Evolutionary conservation across 2,113 vertebrate species (phyloP), one percentile per base, ranked within the genome.

Genomic region (Thryonomys swinderianus): DNA sequence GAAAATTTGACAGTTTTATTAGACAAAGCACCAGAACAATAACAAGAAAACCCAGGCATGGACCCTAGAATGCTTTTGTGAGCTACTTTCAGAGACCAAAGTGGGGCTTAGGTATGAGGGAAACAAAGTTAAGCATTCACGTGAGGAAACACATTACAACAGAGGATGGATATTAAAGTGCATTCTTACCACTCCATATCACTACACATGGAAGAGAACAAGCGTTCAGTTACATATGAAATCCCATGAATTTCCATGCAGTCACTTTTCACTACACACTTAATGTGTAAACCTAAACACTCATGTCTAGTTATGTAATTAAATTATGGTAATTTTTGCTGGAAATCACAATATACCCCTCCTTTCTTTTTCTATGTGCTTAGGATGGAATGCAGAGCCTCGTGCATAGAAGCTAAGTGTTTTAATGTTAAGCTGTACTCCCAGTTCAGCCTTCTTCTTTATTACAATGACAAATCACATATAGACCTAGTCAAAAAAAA

Each of bases 401-500:
- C 69, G 13, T 4, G 21, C 37, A 6, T 71, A 25, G 37, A 23
- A 71, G 55, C 37, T n/a, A 40, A 40, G 55, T 25, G 37, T n/a
- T 37, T n/a, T 40, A 40, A 55, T 23, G 27, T 16, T 81, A n/a
- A 40, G 14, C 55, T 27, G 12, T 7, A 30, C 34, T 55, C 16
- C 48, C 57, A 42, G 8, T 12, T 37, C 37, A 25, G 7, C 61
- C 87, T 2, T 64, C 37, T 42, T 82, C 7, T 2, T 74, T 27
- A 48, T 7, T 16, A 30, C 30, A 45, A 48, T 74, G 42, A 30
- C n/a, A 67, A 97, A 62, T 86, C 85, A n/a, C 73, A 94, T 93
- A 69, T 23, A 88, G 27, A 92, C 92, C 93, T 96, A 97, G 97
- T 96, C 98, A 96, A 97, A 98, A 96, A 97, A 93, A 20, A 21